These are phyloP conservation scores for Nephila pilipes DNA, from an alignment of 1,140 invertebrate species.

Conservation along the genomic window DNA sequence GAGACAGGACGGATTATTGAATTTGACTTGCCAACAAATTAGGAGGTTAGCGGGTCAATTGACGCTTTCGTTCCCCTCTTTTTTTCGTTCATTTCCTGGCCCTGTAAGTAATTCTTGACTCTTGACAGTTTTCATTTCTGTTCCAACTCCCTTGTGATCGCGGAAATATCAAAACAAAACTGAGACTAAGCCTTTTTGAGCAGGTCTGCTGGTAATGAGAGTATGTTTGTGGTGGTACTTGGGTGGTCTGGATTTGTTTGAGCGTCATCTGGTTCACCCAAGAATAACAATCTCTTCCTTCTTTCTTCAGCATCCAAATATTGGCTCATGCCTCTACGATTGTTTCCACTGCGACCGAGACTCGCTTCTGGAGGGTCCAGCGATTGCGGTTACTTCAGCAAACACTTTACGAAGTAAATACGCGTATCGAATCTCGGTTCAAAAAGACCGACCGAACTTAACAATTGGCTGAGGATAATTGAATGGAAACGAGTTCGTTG, in stretches of 20 bases:
- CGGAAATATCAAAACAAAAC: conserved; percentile 16
- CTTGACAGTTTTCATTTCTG: neutral
- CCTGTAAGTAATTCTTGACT: neutral
- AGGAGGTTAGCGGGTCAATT: too few species aligned
- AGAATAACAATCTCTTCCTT: conserved; percentile 64
- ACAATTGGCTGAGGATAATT: conserved; percentile 30
- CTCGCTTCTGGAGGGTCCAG: neutral
- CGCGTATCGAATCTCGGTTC: conserved; percentile 36
- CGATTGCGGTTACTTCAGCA: conserved; percentile 32
- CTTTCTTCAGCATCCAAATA: conserved; percentile 49
- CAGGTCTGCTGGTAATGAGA: conserved; percentile 43
- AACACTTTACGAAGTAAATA: conserved; percentile 35
- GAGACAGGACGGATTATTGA: too few species aligned
- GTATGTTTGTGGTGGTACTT: conserved; percentile 50
- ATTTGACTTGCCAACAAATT: too few species aligned
- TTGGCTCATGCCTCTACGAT: conserved; percentile 55
- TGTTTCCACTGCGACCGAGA: conserved; percentile 29
- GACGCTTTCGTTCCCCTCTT: neutral
- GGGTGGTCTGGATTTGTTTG: conserved; percentile 71
- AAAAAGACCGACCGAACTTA: conserved; percentile 24
- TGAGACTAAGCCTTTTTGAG: conserved; percentile 40
- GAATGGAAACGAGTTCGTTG: neutral
- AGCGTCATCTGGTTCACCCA: conserved; percentile 67
- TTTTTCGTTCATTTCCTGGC: neutral
- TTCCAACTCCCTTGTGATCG: neutral